Conservation (phyloP, 92 coral and sea anemone genomes). For the Epizoanthus rinbou region DNA sequence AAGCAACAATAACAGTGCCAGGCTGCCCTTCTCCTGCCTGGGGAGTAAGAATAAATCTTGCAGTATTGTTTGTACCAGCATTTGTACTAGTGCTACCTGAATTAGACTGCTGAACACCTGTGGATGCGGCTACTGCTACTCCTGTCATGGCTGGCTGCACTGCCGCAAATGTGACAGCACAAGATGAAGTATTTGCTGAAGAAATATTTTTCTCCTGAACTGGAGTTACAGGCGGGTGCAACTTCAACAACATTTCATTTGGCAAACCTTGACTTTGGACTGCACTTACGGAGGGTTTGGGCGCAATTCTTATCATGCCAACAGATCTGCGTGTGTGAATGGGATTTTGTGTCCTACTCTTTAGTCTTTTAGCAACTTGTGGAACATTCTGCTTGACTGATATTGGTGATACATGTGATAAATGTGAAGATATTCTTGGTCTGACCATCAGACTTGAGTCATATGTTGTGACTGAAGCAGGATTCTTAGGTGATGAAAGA, state of each 20-base stretch:
- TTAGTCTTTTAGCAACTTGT: background rate
- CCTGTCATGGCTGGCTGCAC: background rate
- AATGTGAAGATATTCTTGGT: background rate
- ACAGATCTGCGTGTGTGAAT: background rate
- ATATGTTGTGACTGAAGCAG: background rate
- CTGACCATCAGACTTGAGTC: no score
- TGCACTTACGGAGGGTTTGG: background rate
- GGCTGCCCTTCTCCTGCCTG: conserved; percentile 19
- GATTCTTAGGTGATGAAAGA: background rate
- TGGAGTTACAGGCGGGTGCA: background rate
- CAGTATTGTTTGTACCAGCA: background rate
- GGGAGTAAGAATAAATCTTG: conserved; percentile 23
- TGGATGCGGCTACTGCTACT: background rate
- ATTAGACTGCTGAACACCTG: background rate
- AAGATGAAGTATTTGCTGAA: background rate
- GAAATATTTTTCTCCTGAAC: background rate
- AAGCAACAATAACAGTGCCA: conserved; percentile 30
- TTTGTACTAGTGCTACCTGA: background rate
- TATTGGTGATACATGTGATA: background rate
- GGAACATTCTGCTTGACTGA: background rate
- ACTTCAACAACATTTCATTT: background rate
- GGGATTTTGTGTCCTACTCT: background rate
- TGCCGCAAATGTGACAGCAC: conserved; percentile 12
- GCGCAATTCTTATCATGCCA: background rate
- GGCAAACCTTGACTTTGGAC: background rate